phyloP scores from a whole-genome alignment of 2,797 vertebrate species.

The Caiman crocodilus region DNA sequence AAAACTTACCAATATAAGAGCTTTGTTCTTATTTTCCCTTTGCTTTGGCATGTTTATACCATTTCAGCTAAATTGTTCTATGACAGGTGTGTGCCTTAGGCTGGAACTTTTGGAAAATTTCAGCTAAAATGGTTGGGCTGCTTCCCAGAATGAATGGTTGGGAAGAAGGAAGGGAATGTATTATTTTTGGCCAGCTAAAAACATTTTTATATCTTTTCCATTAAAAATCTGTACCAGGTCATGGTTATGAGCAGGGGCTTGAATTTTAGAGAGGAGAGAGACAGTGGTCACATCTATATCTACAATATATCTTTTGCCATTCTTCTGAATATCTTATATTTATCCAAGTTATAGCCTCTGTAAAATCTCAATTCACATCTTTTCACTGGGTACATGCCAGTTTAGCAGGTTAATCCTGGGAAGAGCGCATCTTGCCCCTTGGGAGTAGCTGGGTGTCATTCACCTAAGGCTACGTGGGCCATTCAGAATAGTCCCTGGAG shows the following conservation, averaged over 20 bases:
- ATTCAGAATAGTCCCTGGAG: background rate
- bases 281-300: background rate
- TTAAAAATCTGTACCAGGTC: background rate
- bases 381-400: background rate
- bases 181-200: background rate
- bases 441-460: background rate
- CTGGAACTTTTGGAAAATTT: background rate
- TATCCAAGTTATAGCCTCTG: background rate
- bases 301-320: background rate
- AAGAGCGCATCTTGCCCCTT: background rate
- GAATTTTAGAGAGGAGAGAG: background rate
- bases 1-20: background rate
- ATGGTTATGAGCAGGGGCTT: background rate
- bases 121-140: background rate
- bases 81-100: background rate
- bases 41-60: background rate
- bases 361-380: background rate
- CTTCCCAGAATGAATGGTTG: background rate
- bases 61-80: background rate
- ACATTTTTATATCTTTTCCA: background rate
- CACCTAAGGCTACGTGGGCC: background rate
- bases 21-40: background rate
- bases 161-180: background rate
- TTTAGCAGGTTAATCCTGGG: background rate
- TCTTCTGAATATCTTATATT: background rate